Base-by-base conservation (phyloP, 2,797 vertebrate genomes). In the Cetoscarus ocellatus region DNA sequence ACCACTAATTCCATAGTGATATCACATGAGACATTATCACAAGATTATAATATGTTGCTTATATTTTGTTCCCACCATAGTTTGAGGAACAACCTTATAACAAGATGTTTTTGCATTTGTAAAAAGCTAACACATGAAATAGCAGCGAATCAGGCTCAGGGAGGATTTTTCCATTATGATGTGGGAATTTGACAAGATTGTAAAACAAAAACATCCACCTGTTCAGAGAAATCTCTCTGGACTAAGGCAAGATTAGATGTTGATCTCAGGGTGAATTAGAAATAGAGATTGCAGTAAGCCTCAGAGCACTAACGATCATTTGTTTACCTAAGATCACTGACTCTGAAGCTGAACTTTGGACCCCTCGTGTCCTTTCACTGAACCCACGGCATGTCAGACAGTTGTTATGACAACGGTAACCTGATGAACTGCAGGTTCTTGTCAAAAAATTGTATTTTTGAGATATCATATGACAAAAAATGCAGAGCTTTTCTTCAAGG, bases 251-350 rank as follows among this genome's bases (percentile, higher is more conserved):
- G 35, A 36, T 50, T 45, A 35, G 38, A 54, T 49, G n/a, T 13
- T 18, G 47, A 57, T 60, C 7, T 50, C 15, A 39, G 9, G 27
- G 11, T 1, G 6, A 65, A 69, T 40, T 0, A 3, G n/a, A 73
- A 67, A 57, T 17, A 6, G 8, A 15, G n/a, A 7, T 49, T 38
- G 15, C 18, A 36, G 15, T 56, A 27, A 53, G 40, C 36, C 10
- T 10, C 35, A 54, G 47, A 61, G 36, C 42, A 43, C 59, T 35
- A 48, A 58, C 51, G 61, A 48, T 43, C 54, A 3, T 76, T 70
- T 83, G 77, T 85, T 82, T 81, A 79, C 44, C 19, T 63, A 18
- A 66, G 36, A 70, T 72, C 45, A 70, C 50, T 3, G 6, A 48
- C 36, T 66, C n/a, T 59, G 43, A 35, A 61, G 45, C 34, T 67